A percentile compares a stretch with the other conserved stretches of the same genome.
These are phyloP conservation scores for Popillia japonica DNA, from an alignment of 1,140 invertebrate genomes.

Conservation along the genomic window DNA sequence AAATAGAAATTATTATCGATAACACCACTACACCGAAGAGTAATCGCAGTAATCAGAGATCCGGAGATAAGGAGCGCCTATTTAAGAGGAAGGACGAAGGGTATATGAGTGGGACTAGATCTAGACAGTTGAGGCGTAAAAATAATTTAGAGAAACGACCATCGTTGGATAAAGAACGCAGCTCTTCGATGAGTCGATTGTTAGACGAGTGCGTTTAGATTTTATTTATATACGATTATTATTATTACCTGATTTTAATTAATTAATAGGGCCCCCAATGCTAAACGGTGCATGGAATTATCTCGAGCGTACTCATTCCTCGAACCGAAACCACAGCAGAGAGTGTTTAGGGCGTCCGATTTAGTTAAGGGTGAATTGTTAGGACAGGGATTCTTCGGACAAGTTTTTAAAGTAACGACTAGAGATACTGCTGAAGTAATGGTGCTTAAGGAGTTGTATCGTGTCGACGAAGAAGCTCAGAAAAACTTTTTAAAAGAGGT, in stretches of 20 bases:
- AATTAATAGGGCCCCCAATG: constrained; percentile 52
- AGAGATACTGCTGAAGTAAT: constrained; percentile 90
- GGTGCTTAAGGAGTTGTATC: constrained; percentile 93
- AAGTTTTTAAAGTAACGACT: constrained; percentile 91
- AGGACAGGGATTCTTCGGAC: constrained; percentile 93
- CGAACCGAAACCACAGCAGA: constrained; percentile 77
- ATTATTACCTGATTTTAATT: too few relatives aligned
- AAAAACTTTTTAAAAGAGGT: constrained; percentile 95
- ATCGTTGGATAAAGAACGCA: constrained; percentile 75
- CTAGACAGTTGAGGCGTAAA: constrained; percentile 61
- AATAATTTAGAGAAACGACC: constrained; percentile 57
- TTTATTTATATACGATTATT: neutral
- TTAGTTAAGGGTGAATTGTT: constrained; percentile 88
- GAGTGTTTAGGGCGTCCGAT: constrained; percentile 90
- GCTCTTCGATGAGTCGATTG: constrained; percentile 84
- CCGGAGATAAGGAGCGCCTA: constrained; percentile 69
- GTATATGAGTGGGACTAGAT: constrained; percentile 60
- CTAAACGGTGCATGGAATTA: constrained; percentile 71
- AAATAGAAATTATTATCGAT: constrained; percentile 41
- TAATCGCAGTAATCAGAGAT: constrained; percentile 50
- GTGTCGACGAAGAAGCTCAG: constrained; percentile 93
- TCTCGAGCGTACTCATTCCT: constrained; percentile 88
- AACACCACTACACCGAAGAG: constrained; percentile 36
- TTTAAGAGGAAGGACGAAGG: constrained; percentile 75
- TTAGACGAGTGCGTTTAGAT: constrained; percentile 72